phyloP scores from a whole-genome alignment of 2,113 vertebrate species.

The Amphiprion ocellaris region DNA sequence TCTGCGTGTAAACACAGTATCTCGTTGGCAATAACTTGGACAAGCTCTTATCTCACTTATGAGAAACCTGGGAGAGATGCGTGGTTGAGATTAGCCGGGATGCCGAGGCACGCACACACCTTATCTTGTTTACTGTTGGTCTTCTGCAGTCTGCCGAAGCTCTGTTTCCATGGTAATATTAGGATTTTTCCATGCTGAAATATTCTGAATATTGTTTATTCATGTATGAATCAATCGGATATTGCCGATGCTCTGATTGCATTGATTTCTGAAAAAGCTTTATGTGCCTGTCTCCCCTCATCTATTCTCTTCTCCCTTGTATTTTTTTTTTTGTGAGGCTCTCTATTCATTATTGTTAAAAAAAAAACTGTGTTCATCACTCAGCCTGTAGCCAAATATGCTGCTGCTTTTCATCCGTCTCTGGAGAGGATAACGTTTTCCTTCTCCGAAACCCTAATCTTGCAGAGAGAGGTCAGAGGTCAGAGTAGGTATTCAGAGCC shows the following conservation, averaged over 20 bases:
- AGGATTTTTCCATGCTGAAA: slow-evolving; percentile 48
- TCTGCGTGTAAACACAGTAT: slow-evolving; percentile 24
- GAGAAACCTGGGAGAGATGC: slow-evolving; percentile 55
- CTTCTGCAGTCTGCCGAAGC: slow-evolving; percentile 31
- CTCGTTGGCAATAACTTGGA: slow-evolving; percentile 54
- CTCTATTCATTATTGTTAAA: background rate
- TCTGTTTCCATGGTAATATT: slow-evolving; percentile 68
- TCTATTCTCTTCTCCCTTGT: background rate
- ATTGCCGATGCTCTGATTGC: slow-evolving; percentile 59
- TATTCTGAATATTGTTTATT: slow-evolving; percentile 56
- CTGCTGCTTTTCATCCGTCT: background rate
- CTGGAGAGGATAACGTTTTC: background rate
- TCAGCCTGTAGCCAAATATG: slow-evolving; percentile 7
- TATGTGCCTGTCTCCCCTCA: background rate
- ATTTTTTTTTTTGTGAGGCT: slow-evolving; percentile 3
- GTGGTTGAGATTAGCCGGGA: slow-evolving; percentile 42
- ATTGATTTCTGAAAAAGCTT: slow-evolving; percentile 41
- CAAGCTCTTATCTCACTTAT: slow-evolving; percentile 61
- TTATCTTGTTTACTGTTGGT: slow-evolving; percentile 58
- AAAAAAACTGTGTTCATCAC: background rate
- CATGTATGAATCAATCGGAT: slow-evolving; percentile 59
- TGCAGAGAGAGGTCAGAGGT: slow-evolving; percentile 40
- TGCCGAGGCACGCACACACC: slow-evolving; percentile 42
- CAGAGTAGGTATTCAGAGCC: slow-evolving; percentile 11
- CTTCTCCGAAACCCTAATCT: background rate